Conservation (phyloP, 1,140 invertebrate species). For the Conus ventricosus region DNA sequence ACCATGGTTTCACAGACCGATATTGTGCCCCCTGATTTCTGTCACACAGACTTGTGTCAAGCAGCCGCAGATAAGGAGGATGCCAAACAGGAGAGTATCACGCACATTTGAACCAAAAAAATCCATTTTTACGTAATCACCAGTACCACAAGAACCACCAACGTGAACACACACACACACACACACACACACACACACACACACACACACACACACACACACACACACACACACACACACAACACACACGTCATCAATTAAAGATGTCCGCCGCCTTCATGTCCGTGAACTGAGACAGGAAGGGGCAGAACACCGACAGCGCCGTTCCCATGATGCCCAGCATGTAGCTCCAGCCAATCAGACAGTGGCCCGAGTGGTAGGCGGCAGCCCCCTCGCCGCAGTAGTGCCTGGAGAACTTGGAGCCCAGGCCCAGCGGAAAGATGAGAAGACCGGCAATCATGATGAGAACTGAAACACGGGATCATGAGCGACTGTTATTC, state of each 20-base stretch:
- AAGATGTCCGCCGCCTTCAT: conserved; percentile 42
- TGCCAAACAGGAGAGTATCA: no score
- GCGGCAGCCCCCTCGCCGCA: conserved; percentile 63
- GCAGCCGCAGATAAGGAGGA: no score
- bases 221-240: background rate
- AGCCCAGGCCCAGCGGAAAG: conserved; percentile 73
- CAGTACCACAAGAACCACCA: background rate
- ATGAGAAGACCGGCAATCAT: conserved; percentile 68
- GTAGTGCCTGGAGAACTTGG: conserved; percentile 69
- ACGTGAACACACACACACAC: background rate
- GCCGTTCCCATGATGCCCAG: conserved; percentile 73
- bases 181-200: background rate
- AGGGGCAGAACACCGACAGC: conserved; percentile 74
- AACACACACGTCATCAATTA: background rate
- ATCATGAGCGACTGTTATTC: background rate
- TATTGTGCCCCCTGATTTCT: no score
- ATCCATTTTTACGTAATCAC: no score
- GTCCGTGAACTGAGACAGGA: conserved; percentile 67
- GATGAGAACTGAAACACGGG: conserved; percentile 60
- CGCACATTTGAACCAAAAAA: no score
- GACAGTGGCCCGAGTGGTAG: conserved; percentile 69
- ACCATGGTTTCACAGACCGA: no score
- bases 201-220: background rate
- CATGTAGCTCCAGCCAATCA: conserved; percentile 74
- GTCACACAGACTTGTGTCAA: no score